A percentile compares a stretch with the other conserved stretches of the same genome.
These are phyloP conservation scores for Lasioglossum figueresi DNA, from an alignment of 2,888 invertebrate species.

Conservation along the genomic window DNA sequence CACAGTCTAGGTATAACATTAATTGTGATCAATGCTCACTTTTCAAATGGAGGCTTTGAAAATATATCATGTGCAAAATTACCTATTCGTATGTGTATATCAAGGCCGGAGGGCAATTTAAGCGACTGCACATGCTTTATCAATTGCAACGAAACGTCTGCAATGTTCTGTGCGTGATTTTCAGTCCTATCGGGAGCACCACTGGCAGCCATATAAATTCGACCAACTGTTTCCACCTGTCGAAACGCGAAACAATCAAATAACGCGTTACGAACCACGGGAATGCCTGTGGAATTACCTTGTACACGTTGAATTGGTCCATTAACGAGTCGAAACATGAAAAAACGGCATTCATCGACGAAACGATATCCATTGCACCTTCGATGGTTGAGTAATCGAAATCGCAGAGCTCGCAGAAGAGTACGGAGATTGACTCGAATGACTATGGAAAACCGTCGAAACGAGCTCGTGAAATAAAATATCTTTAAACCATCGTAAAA, in stretches of 20 bases:
- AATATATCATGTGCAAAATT: constrained; percentile 32
- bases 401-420: constrained; percentile 90
- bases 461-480: not conserved
- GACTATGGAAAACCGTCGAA: constrained; percentile 85
- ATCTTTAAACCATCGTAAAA: too few relatives aligned
- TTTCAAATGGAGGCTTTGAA: not conserved
- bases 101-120: constrained; percentile 86
- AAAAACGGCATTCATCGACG: constrained; percentile 94
- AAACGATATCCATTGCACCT: constrained; percentile 91
- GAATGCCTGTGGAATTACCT: constrained; percentile 85
- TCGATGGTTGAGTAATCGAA: constrained; percentile 87
- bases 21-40: not conserved
- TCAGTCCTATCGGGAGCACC: constrained; percentile 92
- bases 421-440: constrained; percentile 91
- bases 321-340: constrained; percentile 93
- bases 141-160: constrained; percentile 91
- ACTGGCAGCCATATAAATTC: constrained; percentile 95
- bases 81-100: constrained; percentile 88
- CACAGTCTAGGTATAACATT: too few relatives aligned
- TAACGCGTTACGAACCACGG: not conserved
- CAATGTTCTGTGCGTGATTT: constrained; percentile 91
- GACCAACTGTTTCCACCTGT: constrained; percentile 97
- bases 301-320: constrained; percentile 94
- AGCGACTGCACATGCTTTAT: constrained; percentile 89
- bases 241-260: constrained; percentile 11